Evolutionary conservation across 2,113 vertebrate species (phyloP), one percentile per base, ranked within the genome.

Genomic region (Laticauda colubrina): DNA sequence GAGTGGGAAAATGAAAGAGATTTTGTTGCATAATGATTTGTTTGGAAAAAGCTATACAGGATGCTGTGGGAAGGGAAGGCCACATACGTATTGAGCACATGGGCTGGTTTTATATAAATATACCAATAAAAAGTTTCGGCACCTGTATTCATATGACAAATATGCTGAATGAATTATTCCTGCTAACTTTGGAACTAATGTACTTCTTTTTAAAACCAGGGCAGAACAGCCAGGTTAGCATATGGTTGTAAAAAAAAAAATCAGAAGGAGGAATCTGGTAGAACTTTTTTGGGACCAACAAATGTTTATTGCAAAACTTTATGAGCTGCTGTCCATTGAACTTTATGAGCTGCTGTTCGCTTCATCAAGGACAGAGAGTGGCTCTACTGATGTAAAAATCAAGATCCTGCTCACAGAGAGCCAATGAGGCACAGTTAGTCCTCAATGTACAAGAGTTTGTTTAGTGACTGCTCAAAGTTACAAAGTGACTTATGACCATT

Each of bases 1-100:
- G 15, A 81, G 93, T 45, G 12, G 24, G 45, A 95, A 96, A 92
- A 26, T 39, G 2, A 90, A 26, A 48, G 87, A 59, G 85, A 69
- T 91, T 39, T 48, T 64, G 56, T 6, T 21, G 75, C 34, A 39
- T 81, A 43, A 81, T 81, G 75, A 9, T 39, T 81, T 43, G 4
- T 92, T 55, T 75, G 92, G 89, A 81, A 95, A 91, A 75, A 91
- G 88, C 43, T 55, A 23, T 1, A 39, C 75, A 81, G 75, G 75
- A 39, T 91, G 21, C 94, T 94, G 48, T 23, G 21, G 57, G 57
- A 53, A 87, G 85, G 18, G 12, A 39, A 61, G 55, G 45, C 59
- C 53, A 39, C 26, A 4, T 64, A 48, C 7, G 18, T 54, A 43
- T 1, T 21, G 34, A 21, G 75, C 18, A 34, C 34, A 20, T 43